Conservation (phyloP, 2,888 invertebrate species). For the Seira sanloemensis region DNA sequence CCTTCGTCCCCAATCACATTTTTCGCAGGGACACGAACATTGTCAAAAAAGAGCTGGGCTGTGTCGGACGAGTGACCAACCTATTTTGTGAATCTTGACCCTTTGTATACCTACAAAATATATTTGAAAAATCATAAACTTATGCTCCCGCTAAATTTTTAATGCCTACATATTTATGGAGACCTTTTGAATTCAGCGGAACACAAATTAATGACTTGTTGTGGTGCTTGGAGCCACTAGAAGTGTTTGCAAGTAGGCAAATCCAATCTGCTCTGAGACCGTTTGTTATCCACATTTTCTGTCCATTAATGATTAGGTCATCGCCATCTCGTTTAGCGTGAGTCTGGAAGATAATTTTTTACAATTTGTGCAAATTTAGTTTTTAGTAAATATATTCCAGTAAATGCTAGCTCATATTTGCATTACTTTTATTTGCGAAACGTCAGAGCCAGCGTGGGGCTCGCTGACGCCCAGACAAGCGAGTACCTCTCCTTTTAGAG, state of each 20-base stretch:
- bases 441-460: constrained; percentile 78
- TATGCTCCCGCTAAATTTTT: not conserved
- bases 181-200: constrained; percentile 77
- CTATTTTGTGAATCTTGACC: constrained; percentile 78
- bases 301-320: constrained; percentile 78
- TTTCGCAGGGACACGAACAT: constrained; percentile 78
- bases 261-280: constrained; percentile 80
- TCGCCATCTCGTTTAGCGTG: constrained; percentile 75
- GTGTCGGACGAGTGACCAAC: constrained; percentile 79
- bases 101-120: constrained; percentile 66
- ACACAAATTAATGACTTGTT: constrained; percentile 79
- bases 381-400: not conserved
- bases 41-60: constrained; percentile 78
- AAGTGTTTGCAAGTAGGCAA: constrained; percentile 78
- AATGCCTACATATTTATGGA: not conserved
- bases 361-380: not conserved
- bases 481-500: constrained; percentile 77
- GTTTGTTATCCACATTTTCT: constrained; percentile 80
- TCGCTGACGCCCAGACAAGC: constrained; percentile 78
- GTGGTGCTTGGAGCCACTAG: constrained; percentile 75
- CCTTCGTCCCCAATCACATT: constrained; percentile 79
- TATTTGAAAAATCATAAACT: constrained; percentile 7
- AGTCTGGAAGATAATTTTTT: constrained; percentile 43
- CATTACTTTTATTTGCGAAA: constrained; percentile 76
- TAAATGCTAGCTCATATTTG: constrained; percentile 36